These are phyloP conservation scores for Drosophila lini DNA, from an alignment of 1,140 invertebrate species.

Conservation along the genomic window DNA sequence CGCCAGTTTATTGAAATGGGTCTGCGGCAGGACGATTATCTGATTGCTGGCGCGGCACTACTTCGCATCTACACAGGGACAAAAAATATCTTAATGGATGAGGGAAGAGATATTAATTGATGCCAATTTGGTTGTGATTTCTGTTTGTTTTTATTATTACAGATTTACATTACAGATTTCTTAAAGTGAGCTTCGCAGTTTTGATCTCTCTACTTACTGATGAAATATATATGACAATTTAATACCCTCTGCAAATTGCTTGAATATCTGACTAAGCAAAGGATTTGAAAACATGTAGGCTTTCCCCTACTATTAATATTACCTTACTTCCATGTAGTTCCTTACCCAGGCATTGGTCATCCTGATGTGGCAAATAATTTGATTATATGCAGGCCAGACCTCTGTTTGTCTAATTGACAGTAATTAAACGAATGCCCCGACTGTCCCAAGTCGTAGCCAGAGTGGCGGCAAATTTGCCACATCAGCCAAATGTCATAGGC, in stretches of 20 bases:
- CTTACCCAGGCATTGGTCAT: not conserved
- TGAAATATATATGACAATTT: too few species aligned
- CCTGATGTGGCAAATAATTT: conserved; percentile 53
- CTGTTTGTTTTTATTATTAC: not conserved
- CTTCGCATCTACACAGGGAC: conserved; percentile 12
- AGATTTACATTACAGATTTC: not conserved
- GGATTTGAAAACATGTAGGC: not conserved
- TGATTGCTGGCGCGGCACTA: conserved; percentile 54
- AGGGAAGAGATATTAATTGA: not conserved
- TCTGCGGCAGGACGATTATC: conserved; percentile 58
- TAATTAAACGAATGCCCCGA: conserved; percentile 61
- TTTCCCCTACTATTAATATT: not conserved
- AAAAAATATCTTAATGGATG: not conserved
- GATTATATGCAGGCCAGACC: conserved; percentile 43
- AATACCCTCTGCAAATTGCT: not conserved
- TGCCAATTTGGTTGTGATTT: not conserved
- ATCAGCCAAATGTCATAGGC: conserved; percentile 43
- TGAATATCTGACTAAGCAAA: not conserved
- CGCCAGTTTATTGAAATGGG: conserved; percentile 70
- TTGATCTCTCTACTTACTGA: too few species aligned
- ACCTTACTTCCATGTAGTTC: not conserved
- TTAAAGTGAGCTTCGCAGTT: too few species aligned
- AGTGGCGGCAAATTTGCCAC: conserved; percentile 47
- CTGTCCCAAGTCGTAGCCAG: conserved; percentile 1
- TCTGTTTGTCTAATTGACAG: conserved; percentile 71